Evolutionary conservation across 2,888 invertebrate genomes (phyloP), one percentile per base, ranked within the genome.

Genomic region (Flexamia atlantica): DNA sequence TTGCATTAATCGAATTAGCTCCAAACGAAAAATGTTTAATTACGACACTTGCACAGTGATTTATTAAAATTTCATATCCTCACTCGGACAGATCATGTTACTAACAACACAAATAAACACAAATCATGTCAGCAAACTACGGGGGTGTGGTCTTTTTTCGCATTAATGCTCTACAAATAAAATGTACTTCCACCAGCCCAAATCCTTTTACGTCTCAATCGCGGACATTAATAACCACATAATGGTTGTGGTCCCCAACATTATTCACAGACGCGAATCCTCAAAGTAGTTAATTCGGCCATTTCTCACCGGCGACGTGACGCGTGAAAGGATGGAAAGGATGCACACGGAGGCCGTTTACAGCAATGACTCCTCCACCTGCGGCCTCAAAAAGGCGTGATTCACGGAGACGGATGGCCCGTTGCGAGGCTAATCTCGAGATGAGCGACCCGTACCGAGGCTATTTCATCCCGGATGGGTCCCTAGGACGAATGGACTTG

Each of bases 351-450:
- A 64, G 64, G 64, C 64, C 25, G 30, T 64, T 30, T 64, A 64
- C 30, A 30, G 64, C 17, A 30, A 64, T 17, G 64, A 64, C 14
- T 64, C 14, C 64, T 30, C n/a, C 64, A 53, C 53, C 53, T 53
- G 53, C 7, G 53, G 2, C 46, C 14, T 12, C 40, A 40, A 40
- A n/a, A n/a, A n/a, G n/a, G n/a, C n/a, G n/a, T n/a, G n/a, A n/a
- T 5, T 40, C 40, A 40, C 7, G 17, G 28, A 64, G 28, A 28
- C 5, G 17, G 64, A 64, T 64, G 64, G 25, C 64, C 64, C 28
- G 64, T 20, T 20, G 57, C 23, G 12, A 23, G 57, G 57, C 23
- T 23, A 20, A 53, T 57, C 57, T 57, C 2, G 36, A 36, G n/a
- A n/a, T n/a, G n/a, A n/a, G n/a, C n/a, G n/a, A n/a, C n/a, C n/a